Percentiles rank a stretch among this genome's conserved stretches.
Evolutionary conservation across 2,797 vertebrate species (phyloP).

Genomic region (Anniella stebbinsi): DNA sequence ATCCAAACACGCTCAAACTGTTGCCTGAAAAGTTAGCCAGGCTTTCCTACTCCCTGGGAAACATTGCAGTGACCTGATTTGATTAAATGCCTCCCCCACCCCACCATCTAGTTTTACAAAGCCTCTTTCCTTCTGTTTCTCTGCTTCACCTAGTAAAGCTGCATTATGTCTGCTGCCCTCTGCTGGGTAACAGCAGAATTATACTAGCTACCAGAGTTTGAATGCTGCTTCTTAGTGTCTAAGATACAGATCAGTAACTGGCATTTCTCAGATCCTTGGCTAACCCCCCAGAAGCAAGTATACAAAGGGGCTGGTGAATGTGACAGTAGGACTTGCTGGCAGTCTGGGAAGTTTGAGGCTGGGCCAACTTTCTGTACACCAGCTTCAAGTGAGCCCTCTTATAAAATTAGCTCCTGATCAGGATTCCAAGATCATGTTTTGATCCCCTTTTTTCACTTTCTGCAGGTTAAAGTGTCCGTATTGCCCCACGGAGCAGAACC

Average conservation of each 20-base stretch:
- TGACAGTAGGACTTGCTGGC: background rate
- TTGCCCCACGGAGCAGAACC: slow-evolving; percentile 94
- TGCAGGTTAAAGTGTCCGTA: slow-evolving; percentile 93
- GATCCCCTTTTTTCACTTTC: background rate
- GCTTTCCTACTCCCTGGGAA: background rate
- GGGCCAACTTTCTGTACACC: background rate
- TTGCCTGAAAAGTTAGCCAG: too few species aligned
- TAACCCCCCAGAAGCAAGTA: background rate
- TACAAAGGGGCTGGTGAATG: background rate
- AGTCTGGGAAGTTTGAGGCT: background rate
- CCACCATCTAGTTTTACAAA: background rate
- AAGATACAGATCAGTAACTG: background rate
- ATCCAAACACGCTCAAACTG: too few species aligned
- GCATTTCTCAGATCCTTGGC: background rate
- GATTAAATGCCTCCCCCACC: background rate
- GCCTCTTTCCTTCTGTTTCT: background rate
- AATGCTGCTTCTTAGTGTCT: background rate
- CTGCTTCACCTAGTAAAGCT: background rate
- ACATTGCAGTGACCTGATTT: background rate
- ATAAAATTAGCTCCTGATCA: background rate
- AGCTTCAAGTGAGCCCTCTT: background rate
- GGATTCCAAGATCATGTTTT: background rate
- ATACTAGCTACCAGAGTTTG: background rate
- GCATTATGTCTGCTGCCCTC: background rate
- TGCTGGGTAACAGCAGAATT: background rate